Evolutionary conservation across 2,797 vertebrate genomes (phyloP), one percentile per base, ranked within the genome.

Genomic region (Peromyscus attwateri): DNA sequence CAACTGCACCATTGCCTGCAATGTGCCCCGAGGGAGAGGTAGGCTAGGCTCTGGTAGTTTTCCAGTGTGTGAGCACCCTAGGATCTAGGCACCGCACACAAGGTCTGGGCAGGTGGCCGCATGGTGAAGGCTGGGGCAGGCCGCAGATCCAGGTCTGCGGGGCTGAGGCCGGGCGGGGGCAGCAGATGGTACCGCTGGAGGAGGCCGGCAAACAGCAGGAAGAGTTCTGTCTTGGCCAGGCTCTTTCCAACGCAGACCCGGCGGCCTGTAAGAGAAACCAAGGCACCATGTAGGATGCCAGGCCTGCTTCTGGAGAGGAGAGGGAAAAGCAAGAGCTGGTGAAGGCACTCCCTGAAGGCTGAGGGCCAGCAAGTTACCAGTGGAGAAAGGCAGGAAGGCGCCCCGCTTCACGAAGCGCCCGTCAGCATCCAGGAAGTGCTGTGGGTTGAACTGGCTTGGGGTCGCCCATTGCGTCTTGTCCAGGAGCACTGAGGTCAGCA

Each of bases 341-440:
- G 17, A 37, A 87, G 57, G 4, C 12, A 23, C 34, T 6, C 14
- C 34, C 4, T 0, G 11, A 71, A n/a, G 66, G 87, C 25, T 31
- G 27, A 57, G 55, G 52, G 27, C 49, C n/a, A 2, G 77, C 73
- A 34, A n/a, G n/a, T 52, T 98, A 99, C 99, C 99, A 97, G 97
- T 97, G 8, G 99, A 99, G 96, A 98, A 99, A 7, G 99, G 98
- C 92, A 99, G 92, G 81, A 99, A 99, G 71, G 99, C 99, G 0
- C 98, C 98, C 52, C 92, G 98, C 98, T 98, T 98, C 49, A 99
- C 87, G 70, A 99, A 99, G 52, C 95, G 98, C 84, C 98, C 98
- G 0, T 98, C 91, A 0, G 97, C 77, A 0, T 99, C 98, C 0
- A 98, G 98, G 71, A 99, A 99, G 92, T 99, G 98, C 87, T 98